Conservation (phyloP, 2,888 invertebrate genomes). For the Aphodius granarius region DNA sequence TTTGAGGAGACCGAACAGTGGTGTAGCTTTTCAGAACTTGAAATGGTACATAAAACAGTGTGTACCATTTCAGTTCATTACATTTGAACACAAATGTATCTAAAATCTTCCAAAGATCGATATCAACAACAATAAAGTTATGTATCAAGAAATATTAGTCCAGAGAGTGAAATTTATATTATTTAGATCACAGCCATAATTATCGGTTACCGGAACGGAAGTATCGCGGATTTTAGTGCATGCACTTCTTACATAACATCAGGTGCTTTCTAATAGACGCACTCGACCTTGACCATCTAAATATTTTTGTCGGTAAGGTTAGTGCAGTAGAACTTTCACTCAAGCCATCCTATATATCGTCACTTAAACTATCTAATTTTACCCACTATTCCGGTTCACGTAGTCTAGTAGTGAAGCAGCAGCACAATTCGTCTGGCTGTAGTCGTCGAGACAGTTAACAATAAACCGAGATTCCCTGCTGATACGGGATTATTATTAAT, state of each 20-base stretch:
- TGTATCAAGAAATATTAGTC: too few species aligned
- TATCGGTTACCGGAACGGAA: not conserved
- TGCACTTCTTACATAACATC: not conserved
- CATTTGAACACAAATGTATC: too few species aligned
- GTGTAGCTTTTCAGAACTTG: too few species aligned
- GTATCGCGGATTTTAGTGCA: not conserved
- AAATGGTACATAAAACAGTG: too few species aligned
- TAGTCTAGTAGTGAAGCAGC: not conserved
- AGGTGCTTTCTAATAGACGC: not conserved
- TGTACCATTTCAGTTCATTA: too few species aligned
- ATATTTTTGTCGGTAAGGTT: not conserved
- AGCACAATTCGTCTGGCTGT: not conserved
- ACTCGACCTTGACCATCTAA: not conserved
- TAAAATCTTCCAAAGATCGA: too few species aligned
- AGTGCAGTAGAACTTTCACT: not conserved
- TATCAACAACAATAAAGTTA: too few species aligned
- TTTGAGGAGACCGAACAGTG: too few species aligned
- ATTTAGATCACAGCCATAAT: not conserved
- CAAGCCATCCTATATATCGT: not conserved
- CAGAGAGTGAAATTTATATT: too few species aligned
- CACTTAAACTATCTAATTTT: not conserved
- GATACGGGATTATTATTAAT: not conserved
- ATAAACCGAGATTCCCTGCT: not conserved
- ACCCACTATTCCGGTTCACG: not conserved
- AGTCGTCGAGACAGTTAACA: not conserved